These are phyloP conservation scores for Megamerina dolium DNA, from an alignment of 2,888 invertebrate species.

Conservation along the genomic window DNA sequence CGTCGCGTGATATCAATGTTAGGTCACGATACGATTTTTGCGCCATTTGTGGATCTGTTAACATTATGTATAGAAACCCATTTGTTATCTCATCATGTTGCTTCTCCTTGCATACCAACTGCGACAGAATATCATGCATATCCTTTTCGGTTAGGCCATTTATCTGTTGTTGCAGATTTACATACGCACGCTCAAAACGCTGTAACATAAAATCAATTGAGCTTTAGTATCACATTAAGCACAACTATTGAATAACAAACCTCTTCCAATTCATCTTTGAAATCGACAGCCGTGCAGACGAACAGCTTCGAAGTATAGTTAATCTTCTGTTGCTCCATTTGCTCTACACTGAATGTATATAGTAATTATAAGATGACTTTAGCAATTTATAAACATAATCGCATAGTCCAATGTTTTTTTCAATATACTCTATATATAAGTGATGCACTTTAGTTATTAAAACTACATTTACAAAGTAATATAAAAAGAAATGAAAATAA, in stretches of 20 bases:
- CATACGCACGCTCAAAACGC: constrained; percentile 85
- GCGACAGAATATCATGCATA: constrained; percentile 85
- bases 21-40: constrained; percentile 87
- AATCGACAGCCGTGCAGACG: constrained; percentile 75
- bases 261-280: constrained; percentile 87
- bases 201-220: constrained; percentile 47
- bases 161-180: constrained; percentile 68
- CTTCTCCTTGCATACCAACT: constrained; percentile 76
- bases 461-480: no score
- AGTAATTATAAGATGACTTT: not conserved
- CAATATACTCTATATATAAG: no score
- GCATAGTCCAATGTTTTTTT: constrained; percentile 17
- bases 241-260: constrained; percentile 33
- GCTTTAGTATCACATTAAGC: not conserved
- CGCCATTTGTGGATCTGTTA: constrained; percentile 75
- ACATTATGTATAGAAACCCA: constrained; percentile 81
- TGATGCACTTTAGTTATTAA: no score
- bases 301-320: constrained; percentile 62
- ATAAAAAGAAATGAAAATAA: no score
- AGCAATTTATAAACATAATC: constrained; percentile 8
- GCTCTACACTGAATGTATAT: constrained; percentile 10
- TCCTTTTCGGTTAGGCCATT: constrained; percentile 87
- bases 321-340: constrained; percentile 44
- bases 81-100: constrained; percentile 91
- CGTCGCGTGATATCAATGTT: constrained; percentile 83